These are phyloP conservation scores for Drosophila teissieri DNA, from an alignment of 1,140 invertebrate species.

Conservation along the genomic window DNA sequence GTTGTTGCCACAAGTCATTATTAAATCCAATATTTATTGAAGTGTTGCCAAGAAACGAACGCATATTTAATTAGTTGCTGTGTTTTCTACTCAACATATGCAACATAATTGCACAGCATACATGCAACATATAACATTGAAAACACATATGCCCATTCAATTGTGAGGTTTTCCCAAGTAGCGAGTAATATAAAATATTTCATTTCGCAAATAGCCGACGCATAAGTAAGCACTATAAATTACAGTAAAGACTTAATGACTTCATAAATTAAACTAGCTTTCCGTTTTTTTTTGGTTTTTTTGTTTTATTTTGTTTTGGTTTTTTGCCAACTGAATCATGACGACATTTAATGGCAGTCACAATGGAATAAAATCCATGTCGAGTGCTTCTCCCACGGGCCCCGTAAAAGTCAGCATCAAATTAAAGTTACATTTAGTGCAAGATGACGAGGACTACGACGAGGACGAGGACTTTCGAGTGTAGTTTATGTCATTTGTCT, in stretches of 20 bases:
- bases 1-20: background rate
- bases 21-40: constrained; percentile 4
- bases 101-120: too few species aligned
- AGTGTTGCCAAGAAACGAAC: too few species aligned
- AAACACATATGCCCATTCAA: too few species aligned
- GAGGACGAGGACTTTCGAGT: constrained; percentile 25
- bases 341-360: constrained; percentile 38
- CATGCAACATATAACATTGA: too few species aligned
- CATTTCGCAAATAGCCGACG: constrained; percentile 11
- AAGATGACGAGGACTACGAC: constrained; percentile 5
- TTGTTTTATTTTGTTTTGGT: background rate
- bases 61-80: background rate
- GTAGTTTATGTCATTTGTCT: constrained; percentile 47
- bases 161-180: too few species aligned
- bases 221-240: constrained; percentile 21
- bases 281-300: background rate
- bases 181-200: background rate
- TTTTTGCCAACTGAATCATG: background rate
- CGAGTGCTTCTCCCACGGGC: constrained; percentile 11
- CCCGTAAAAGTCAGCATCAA: constrained; percentile 14
- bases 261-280: constrained; percentile 38
- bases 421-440: constrained; percentile 43
- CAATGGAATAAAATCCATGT: constrained; percentile 39
- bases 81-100: too few species aligned
- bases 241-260: constrained; percentile 34